Percentiles rank a stretch among this genome's conserved stretches.
Evolutionary conservation across 2,888 invertebrate species (phyloP).

Genomic region (Bombyx huttoni): DNA sequence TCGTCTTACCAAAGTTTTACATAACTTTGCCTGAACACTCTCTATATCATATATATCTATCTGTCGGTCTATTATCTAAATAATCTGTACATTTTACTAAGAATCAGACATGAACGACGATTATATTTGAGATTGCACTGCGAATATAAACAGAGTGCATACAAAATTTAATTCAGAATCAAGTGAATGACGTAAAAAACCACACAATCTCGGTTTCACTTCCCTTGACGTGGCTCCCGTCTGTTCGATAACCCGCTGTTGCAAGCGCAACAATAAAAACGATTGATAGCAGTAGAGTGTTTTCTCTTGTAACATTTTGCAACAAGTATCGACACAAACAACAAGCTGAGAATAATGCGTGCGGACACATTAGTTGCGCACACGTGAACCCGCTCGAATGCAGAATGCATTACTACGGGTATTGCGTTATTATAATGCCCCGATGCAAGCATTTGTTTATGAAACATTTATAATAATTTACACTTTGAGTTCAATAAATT

Average conservation of each 20-base stretch:
- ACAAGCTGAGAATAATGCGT: constrained; percentile 4
- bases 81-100: no score
- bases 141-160: no score
- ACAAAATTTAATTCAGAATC: not conserved
- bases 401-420: not conserved
- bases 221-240: constrained; percentile 1
- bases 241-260: not conserved
- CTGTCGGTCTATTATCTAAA: no score
- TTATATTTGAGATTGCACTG: no score
- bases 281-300: not conserved
- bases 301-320: not conserved
- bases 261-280: constrained; percentile 6
- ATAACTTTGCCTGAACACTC: no score
- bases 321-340: not conserved
- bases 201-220: not conserved
- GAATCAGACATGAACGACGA: no score
- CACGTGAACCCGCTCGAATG: not conserved
- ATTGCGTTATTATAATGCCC: not conserved
- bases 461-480: not conserved
- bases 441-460: not conserved
- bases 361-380: constrained; percentile 2
- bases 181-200: not conserved
- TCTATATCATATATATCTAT: no score
- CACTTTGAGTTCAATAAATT: no score
- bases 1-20: no score